phyloP scores from a whole-genome alignment of 1,140 invertebrate species.

The Diachasma alloeum region DNA sequence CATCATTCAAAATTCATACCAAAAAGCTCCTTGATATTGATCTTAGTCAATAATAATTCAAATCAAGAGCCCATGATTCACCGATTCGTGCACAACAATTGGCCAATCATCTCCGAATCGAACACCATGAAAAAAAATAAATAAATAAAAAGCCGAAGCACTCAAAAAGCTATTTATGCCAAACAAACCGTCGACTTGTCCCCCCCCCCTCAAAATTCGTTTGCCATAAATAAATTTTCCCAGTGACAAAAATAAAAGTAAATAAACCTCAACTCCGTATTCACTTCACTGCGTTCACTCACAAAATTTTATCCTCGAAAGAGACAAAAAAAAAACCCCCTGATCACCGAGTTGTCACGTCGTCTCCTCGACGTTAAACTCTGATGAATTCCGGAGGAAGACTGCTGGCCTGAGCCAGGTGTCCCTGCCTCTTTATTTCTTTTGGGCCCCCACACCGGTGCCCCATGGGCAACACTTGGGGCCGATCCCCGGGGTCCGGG shows the following conservation, averaged over 20 bases:
- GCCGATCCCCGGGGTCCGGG: too few relatives aligned
- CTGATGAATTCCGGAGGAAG: slow-evolving; percentile 44
- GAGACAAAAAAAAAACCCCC: too few relatives aligned
- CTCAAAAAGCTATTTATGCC: too few relatives aligned
- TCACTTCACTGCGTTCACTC: slow-evolving; percentile 24
- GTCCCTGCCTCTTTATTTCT: slow-evolving; percentile 60
- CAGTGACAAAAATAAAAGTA: background rate
- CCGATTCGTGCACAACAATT: background rate
- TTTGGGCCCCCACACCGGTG: slow-evolving; percentile 41
- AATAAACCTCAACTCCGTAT: background rate
- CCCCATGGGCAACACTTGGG: background rate
- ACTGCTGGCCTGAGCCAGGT: slow-evolving; percentile 57
- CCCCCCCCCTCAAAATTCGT: too few relatives aligned
- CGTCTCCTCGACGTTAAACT: background rate
- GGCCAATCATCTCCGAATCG: too few relatives aligned
- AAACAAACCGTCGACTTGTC: too few relatives aligned
- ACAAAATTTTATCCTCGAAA: too few relatives aligned
- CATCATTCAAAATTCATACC: background rate
- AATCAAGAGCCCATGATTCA: background rate
- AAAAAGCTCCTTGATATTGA: background rate
- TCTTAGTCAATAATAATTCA: background rate
- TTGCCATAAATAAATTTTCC: too few relatives aligned
- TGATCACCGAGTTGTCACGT: too few relatives aligned
- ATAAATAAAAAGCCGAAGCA: too few relatives aligned
- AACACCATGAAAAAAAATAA: too few relatives aligned